Evolutionary conservation across 1,140 invertebrate genomes (phyloP), one percentile per base, ranked within the genome.

Genomic region (Penaeus vannamei): DNA sequence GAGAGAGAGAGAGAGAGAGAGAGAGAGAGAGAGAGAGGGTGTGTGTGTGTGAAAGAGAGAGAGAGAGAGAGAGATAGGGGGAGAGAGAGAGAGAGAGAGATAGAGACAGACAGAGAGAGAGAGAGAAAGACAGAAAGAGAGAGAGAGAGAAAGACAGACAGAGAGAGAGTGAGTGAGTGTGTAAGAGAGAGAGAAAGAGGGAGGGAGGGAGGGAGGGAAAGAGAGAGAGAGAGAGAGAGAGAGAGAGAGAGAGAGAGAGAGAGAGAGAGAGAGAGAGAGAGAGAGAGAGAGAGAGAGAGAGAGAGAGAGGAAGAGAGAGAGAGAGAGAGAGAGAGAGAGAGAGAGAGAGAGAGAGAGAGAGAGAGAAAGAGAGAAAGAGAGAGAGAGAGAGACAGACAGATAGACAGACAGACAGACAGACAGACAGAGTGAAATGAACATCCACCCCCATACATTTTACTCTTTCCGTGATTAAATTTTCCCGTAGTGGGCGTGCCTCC

Each of bases 101-200:
- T 0, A 14, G 46, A 53, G 46, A 53, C 0, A 12, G 46, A 53
- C 0, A 12, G 46, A 53, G 8, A 53, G 46, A 53, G 46, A 53
- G 46, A 53, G 46, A 53, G 46, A 53, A 8, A 53, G 46, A 53
- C 3, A 53, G 46, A 53, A 8, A 53, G 46, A 53, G 46, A 53
- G 46, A 53, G 46, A 53, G 46, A 53, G 46, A 53, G 8, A 5
- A 8, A 53, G 46, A 53, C 3, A 53, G 46, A 53, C 3, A 53
- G 46, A 53, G 46, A 12, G 46, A 53, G 46, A 53, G 46, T 5
- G 46, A 53, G 46, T 5, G 46, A 53, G 8, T 12, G 80, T n/a
- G 80, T 61, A 26, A 82, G 80, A 82, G 80, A 82, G 80, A 82
- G 80, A 82, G 14, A 82, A 53, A 82, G 80, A 82, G 80, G 61